Evolutionary conservation across 2,888 invertebrate genomes (phyloP).

Genomic region (Stenichneumon culpator): DNA sequence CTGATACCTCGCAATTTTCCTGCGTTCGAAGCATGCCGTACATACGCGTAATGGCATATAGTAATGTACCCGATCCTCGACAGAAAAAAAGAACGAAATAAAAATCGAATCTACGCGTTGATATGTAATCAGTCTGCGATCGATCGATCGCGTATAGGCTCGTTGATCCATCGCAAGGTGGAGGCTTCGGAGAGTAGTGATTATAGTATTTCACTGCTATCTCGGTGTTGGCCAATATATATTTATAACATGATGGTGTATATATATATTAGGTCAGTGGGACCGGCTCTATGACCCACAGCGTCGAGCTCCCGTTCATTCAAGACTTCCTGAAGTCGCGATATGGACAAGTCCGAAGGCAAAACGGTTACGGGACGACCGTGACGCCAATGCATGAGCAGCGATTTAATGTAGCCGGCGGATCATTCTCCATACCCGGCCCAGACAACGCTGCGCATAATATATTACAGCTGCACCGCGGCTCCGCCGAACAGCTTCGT

Average conservation of each 20-base stretch:
- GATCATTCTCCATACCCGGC: conserved; percentile 24
- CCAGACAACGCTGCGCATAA: conserved; percentile 61
- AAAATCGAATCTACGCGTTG: conserved; percentile 29
- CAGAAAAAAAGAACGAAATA: background rate
- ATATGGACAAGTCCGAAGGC: conserved; percentile 44
- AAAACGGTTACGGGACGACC: conserved; percentile 58
- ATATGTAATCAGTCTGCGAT: conserved; percentile 33
- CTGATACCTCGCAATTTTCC: conserved; percentile 19
- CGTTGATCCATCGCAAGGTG: conserved; percentile 21
- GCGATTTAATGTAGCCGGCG: conserved; percentile 9
- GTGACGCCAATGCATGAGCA: conserved; percentile 52
- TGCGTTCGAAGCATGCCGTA: background rate
- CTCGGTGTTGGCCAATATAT: conserved; percentile 12
- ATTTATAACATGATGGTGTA: conserved; percentile 10
- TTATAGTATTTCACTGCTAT: conserved; percentile 17
- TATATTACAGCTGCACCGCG: conserved; percentile 45
- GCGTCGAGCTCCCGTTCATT: conserved; percentile 46
- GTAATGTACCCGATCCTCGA: background rate
- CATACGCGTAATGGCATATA: conserved; percentile 18
- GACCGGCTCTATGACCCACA: conserved; percentile 55
- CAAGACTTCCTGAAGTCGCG: conserved; percentile 55
- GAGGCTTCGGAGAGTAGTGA: conserved; percentile 27
- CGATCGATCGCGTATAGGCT: conserved; percentile 33
- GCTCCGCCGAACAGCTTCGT: conserved; percentile 44
- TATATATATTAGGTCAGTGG: conserved; percentile 62